Evolutionary conservation across 2,888 invertebrate genomes (phyloP), one percentile per base, ranked within the genome.

Genomic region (Ariolimax columbianus): DNA sequence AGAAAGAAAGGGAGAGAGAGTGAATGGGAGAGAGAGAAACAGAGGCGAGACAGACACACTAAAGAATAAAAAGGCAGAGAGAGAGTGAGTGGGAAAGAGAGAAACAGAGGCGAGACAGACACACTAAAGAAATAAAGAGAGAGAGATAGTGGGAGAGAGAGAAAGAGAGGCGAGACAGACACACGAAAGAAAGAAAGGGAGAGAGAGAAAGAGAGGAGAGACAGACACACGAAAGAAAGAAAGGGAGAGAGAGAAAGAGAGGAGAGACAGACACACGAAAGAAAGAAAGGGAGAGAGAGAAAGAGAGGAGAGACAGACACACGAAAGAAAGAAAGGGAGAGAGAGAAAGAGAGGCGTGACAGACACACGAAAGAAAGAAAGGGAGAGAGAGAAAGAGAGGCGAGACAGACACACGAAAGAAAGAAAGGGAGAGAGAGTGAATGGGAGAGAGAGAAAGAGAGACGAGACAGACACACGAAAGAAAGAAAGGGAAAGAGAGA

Each of bases 1-100:
- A 63, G 75, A 63, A 59, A 73, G 55, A 73, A 36, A 73, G 43
- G 33, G 26, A 47, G 70, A 70, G 30, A 72, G 81, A 70, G 36
- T 33, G 66, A 51, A 19, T 47, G 66, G 33, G 11, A 47, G 43
- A 51, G 30, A 51, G 17, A 38, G 55, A 72, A 47, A n/a, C 26
- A 36, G 70, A 72, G n/a, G 72, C 33, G 36, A 19, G n/a, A n/a
- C n/a, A n/a, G n/a, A n/a, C n/a, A n/a, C n/a, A n/a, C n/a, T n/a
- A n/a, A n/a, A n/a, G n/a, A n/a, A n/a, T n/a, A n/a, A n/a, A n/a
- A n/a, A n/a, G n/a, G n/a, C n/a, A 19, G 14, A 55, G 55, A 68
- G 47, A 81, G 68, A 68, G 19, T 47, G 43, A 43, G 43, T 33
- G 40, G 51, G 38, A 38, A 26, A 26, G 17, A 55, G 6, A 55